These are phyloP conservation scores for Malurus elegans DNA, from an alignment of 2,113 vertebrate species.

Conservation along the genomic window DNA sequence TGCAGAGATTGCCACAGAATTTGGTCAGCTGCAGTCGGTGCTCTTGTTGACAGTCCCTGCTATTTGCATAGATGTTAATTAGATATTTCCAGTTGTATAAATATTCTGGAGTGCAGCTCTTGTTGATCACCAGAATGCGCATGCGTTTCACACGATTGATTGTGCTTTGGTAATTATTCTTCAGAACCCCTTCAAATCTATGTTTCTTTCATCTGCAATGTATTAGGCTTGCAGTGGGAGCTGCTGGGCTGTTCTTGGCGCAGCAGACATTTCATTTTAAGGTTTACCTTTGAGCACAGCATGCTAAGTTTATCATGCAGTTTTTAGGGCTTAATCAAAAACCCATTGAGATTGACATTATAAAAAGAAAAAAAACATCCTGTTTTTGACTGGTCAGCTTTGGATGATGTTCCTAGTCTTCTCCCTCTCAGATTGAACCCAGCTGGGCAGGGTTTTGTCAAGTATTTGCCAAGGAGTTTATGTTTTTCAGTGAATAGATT, in stretches of 20 bases:
- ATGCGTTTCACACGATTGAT: neutral
- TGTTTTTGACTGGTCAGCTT: neutral
- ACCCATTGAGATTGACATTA: neutral
- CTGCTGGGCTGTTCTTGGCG: neutral
- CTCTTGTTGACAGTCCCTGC: neutral
- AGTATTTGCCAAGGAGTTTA: neutral
- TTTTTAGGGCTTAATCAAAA: neutral
- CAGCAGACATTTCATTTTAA: neutral
- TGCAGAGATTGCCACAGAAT: neutral
- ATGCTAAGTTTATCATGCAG: neutral
- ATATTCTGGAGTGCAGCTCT: neutral
- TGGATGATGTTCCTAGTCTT: neutral
- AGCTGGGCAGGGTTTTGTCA: neutral
- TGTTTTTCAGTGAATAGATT: neutral
- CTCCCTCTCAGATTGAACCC: neutral
- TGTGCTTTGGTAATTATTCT: neutral
- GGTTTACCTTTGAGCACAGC: neutral
- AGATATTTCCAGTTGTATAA: neutral
- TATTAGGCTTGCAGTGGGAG: neutral
- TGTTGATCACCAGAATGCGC: neutral
- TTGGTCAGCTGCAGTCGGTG: neutral
- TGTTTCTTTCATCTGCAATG: neutral
- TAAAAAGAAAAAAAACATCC: neutral
- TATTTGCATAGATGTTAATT: constrained; percentile 12
- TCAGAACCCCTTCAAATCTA: neutral